Percentiles rank a stretch among this genome's conserved stretches.
These are phyloP conservation scores for Protobothrops mucrosquamatus DNA, from an alignment of 2,113 vertebrate genomes.

Conservation along the genomic window DNA sequence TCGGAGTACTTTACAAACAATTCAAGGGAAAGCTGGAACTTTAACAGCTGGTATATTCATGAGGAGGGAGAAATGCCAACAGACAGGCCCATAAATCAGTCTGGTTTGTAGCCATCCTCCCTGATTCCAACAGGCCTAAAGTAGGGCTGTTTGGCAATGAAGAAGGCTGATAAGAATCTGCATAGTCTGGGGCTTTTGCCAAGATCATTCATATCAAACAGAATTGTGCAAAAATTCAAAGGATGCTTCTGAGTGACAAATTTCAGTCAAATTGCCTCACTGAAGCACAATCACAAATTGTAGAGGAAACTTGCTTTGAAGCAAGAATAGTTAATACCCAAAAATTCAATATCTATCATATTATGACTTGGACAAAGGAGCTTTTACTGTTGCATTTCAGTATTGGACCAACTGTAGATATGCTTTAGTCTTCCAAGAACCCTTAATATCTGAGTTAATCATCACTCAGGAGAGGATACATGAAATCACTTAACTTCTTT, in stretches of 20 bases:
- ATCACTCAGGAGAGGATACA: neutral
- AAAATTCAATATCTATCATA: neutral
- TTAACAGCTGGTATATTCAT: neutral
- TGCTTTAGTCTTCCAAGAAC: neutral
- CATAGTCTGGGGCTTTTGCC: neutral
- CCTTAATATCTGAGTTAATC: neutral
- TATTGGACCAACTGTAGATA: neutral
- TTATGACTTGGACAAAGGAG: neutral
- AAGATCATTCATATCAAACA: neutral
- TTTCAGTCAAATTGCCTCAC: neutral
- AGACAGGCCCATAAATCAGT: neutral
- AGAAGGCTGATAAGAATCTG: neutral
- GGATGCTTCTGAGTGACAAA: neutral
- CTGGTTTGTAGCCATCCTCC: neutral
- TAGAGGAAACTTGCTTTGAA: neutral
- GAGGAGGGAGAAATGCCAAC: neutral
- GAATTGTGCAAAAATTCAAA: neutral
- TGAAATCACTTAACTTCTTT: neutral
- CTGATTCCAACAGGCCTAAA: neutral
- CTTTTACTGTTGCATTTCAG: neutral
- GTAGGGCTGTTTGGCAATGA: neutral
- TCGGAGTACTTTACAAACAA: neutral
- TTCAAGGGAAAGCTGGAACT: neutral
- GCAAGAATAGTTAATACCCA: neutral
- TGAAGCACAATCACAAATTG: neutral